These are phyloP conservation scores for Onychomys leucogaster DNA, from an alignment of 2,797 vertebrate genomes.

Conservation along the genomic window DNA sequence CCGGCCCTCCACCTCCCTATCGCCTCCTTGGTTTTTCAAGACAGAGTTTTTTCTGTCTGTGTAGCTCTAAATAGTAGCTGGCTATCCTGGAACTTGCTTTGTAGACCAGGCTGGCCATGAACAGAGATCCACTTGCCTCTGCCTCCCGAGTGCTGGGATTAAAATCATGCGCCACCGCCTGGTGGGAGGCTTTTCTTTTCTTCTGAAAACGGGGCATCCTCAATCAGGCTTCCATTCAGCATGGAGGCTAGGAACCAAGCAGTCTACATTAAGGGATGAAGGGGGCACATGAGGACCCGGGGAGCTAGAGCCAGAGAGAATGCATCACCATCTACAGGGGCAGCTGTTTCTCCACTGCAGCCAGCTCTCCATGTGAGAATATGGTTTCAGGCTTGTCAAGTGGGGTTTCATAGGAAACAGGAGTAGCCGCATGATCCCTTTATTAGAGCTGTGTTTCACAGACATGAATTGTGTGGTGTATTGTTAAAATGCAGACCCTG, in stretches of 20 bases:
- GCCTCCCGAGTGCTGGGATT: background rate
- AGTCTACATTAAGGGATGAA: background rate
- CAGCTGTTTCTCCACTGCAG: background rate
- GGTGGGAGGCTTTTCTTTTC: background rate
- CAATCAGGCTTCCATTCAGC: conserved; percentile 27
- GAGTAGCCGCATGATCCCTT: background rate
- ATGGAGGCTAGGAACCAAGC: background rate
- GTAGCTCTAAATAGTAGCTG: background rate
- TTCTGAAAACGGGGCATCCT: background rate
- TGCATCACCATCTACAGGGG: background rate
- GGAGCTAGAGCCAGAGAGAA: background rate
- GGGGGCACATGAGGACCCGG: background rate
- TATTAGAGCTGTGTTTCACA: background rate
- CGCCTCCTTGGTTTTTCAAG: background rate
- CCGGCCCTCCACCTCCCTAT: background rate
- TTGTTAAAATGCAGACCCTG: conserved; percentile 34
- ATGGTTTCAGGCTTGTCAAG: background rate
- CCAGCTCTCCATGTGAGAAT: background rate
- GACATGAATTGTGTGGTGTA: background rate
- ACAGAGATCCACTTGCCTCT: background rate
- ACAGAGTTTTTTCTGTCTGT: background rate
- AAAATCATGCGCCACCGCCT: background rate
- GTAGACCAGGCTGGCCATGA: background rate
- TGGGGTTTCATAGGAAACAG: background rate
- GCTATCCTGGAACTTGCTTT: background rate